These are phyloP conservation scores for Laterallus jamaicensis DNA, from an alignment of 2,113 vertebrate species.

Conservation along the genomic window DNA sequence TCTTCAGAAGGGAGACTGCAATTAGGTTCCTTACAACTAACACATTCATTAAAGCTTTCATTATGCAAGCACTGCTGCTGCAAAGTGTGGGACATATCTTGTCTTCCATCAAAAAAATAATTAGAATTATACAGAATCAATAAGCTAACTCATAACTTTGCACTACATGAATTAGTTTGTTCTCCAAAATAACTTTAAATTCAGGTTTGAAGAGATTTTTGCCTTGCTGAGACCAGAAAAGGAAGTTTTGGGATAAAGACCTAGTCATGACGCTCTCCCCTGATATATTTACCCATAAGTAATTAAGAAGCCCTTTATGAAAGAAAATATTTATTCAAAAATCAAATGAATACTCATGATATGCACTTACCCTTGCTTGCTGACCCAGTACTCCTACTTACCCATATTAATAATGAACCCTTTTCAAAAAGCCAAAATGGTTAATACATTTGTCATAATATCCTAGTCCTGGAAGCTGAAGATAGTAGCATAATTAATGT, in stretches of 20 bases:
- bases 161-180: background rate
- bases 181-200: background rate
- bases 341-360: slow-evolving; percentile 22
- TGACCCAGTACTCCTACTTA: slow-evolving; percentile 61
- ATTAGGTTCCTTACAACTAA: background rate
- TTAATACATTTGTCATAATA: slow-evolving; percentile 54
- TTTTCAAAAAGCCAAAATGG: slow-evolving; percentile 54
- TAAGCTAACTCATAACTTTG: background rate
- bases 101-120: background rate
- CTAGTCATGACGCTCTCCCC: background rate
- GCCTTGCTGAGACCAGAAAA: background rate
- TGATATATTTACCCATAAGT: background rate
- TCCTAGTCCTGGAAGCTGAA: slow-evolving; percentile 52
- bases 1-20: background rate
- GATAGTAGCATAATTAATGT: slow-evolving; percentile 67
- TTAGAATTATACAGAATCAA: background rate
- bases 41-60: background rate
- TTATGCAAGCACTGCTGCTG: background rate
- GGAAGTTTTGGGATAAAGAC: background rate
- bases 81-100: background rate
- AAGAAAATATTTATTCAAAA: slow-evolving; percentile 29
- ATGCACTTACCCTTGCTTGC: background rate
- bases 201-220: background rate
- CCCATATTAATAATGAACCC: slow-evolving; percentile 41
- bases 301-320: background rate